phyloP scores from a whole-genome alignment of 2,113 vertebrate genomes.

The Ictalurus furcatus region DNA sequence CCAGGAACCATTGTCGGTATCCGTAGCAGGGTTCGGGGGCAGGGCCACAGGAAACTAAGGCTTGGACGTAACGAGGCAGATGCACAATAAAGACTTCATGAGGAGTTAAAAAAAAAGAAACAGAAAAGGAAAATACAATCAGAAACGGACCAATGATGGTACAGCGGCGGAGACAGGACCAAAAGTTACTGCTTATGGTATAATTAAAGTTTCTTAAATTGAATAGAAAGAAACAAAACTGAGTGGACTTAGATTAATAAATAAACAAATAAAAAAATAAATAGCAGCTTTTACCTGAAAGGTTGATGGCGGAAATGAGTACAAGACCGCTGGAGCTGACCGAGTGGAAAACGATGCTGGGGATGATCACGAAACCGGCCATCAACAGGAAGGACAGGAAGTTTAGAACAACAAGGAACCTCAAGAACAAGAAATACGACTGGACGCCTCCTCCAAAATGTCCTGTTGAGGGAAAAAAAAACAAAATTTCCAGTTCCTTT shows the following conservation, averaged over 20 bases:
- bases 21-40: no score
- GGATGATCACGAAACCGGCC: slow-evolving; percentile 74
- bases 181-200: background rate
- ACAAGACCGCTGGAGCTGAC: no score
- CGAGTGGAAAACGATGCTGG: slow-evolving; percentile 69
- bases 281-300: slow-evolving; percentile 52
- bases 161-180: background rate
- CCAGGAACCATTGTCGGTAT: background rate
- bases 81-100: background rate
- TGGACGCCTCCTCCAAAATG: slow-evolving; percentile 85
- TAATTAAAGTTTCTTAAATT: background rate
- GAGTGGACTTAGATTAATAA: background rate
- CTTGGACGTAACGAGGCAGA: background rate
- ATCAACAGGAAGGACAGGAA: slow-evolving; percentile 75
- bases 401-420: slow-evolving; percentile 85
- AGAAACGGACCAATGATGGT: background rate
- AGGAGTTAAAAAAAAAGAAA: background rate
- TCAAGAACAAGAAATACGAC: slow-evolving; percentile 83
- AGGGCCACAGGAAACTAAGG: background rate
- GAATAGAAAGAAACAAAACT: background rate
- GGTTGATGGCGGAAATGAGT: slow-evolving; percentile 39
- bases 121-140: background rate
- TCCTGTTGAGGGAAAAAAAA: slow-evolving; percentile 64
- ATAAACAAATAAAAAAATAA: no score
- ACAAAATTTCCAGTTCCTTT: background rate